Evolutionary conservation across 2,113 vertebrate genomes (phyloP), one percentile per base, ranked within the genome.

Genomic region (Nyctereutes procyonoides): DNA sequence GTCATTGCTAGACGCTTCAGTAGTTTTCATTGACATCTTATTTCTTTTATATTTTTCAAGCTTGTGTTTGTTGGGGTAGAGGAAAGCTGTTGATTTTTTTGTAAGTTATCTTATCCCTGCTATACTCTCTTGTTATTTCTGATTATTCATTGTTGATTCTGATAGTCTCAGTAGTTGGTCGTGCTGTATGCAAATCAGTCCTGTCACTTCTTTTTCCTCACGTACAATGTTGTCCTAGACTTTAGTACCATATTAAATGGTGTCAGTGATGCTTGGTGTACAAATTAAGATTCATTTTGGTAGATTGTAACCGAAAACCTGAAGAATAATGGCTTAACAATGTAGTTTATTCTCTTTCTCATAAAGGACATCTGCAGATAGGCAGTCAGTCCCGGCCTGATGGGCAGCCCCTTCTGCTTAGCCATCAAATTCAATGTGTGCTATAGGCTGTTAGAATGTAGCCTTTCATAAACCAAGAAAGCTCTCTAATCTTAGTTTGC

Each of bases 271-370:
- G 35, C 19, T 91, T 8, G 15, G 17, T 79, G 5, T 20, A 83
- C 76, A 96, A 35, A 83, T 91, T 83, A 87, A 91, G 43, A 79
- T 88, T 88, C 22, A 24, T 53, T 89, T 97, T 88, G 79, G 4
- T n/a, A 77, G 43, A 16, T 84, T 92, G 17, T 88, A 15, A 80
- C 85, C 81, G 90, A 95, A 90, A 92, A 84, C 73, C 28, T 26
- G 38, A 83, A 69, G 43, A 89, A 62, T 93, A 56, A 77, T 92
- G 62, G 43, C 38, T 77, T 91, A 82, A 83, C 28, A 43, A 56
- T 38, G 56, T 51, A 28, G 32, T 76, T 91, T 76, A 17, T 82
- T 90, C 87, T 91, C 28, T 91, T 90, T 71, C 53, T 48, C n/a
- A 38, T 79, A 62, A 90, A 90, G 58, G 65, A 55, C 48, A 30